Base-by-base conservation (phyloP, 2,888 invertebrate genomes). In the Sesia apiformis region DNA sequence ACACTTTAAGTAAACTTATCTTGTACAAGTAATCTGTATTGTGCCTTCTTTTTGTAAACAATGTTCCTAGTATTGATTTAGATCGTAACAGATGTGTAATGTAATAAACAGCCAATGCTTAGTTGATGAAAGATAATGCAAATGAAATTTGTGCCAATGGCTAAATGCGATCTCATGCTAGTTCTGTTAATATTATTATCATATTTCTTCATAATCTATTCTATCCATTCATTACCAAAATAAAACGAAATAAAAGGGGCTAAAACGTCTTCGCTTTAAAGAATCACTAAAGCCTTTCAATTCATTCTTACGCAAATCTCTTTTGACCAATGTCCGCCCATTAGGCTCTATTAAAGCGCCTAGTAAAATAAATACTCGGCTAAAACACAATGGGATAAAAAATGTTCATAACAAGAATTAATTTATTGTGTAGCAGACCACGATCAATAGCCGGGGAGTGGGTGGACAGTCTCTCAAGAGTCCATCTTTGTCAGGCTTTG, bases 401-500 rank as follows among this genome's bases (percentile, higher is more conserved):
- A 86, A 82, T 78, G 83, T 76, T 88, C 79, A 87, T 87, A 88
- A 87, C 85, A 82, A 76, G 87, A 84, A 84, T 88, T 87, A 86
- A 87, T 88, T 87, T 85, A 85, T 86, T 82, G 81, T 84, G 65
- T 38, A 80, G 76, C 72, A 71, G 76, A 74, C 83, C 78, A 74
- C 83, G 80, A 84, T 89, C 84, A 87, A 87, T 52, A 81, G 85
- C 72, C 71, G 66, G 69, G 76, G 82, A 84, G 88, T 89, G 88
- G 89, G 89, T 87, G 89, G 89, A 89, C 88, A 88, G 85, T 79
- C 85, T 80, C 79, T 81, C 78, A 84, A 84, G 82, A 85, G 88
- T 87, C 85, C 87, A 87, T 87, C 88, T 88, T 87, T 88, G 88
- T 89, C 84, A 86, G 77, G 81, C 86, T 84, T 81, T 87, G 84